These are phyloP conservation scores for Strix aluco DNA, from an alignment of 2,113 vertebrate species.

Conservation along the genomic window DNA sequence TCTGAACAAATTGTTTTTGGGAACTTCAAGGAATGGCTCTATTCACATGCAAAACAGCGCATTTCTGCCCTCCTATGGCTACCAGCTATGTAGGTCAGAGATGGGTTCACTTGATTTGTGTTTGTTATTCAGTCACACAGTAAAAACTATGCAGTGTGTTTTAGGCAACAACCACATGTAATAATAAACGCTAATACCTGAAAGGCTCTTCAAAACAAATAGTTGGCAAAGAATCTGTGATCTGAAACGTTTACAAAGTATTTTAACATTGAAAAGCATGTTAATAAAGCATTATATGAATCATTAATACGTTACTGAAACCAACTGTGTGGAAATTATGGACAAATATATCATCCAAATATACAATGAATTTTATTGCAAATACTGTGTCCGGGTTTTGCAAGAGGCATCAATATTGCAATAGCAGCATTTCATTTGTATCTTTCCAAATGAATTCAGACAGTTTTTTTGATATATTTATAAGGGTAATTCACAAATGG, in stretches of 20 bases:
- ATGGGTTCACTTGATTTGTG: background rate
- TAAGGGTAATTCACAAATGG: background rate
- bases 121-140: background rate
- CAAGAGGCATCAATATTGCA: background rate
- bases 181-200: background rate
- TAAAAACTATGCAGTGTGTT: background rate
- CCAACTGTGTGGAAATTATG: background rate
- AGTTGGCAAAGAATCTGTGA: background rate
- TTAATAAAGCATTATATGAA: background rate
- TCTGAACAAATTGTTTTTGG: background rate
- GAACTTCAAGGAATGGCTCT: background rate
- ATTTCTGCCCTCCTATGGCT: background rate
- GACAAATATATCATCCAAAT: background rate
- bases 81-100: background rate
- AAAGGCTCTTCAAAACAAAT: background rate
- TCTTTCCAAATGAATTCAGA: background rate
- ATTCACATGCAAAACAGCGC: background rate
- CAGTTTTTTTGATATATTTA: background rate
- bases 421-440: background rate
- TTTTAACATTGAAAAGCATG: background rate
- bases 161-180: accelerated
- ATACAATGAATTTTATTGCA: background rate
- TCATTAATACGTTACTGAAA: background rate
- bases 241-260: background rate
- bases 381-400: background rate